These are phyloP conservation scores for Bombus pascuorum DNA, from an alignment of 1,140 invertebrate genomes.

Conservation along the genomic window DNA sequence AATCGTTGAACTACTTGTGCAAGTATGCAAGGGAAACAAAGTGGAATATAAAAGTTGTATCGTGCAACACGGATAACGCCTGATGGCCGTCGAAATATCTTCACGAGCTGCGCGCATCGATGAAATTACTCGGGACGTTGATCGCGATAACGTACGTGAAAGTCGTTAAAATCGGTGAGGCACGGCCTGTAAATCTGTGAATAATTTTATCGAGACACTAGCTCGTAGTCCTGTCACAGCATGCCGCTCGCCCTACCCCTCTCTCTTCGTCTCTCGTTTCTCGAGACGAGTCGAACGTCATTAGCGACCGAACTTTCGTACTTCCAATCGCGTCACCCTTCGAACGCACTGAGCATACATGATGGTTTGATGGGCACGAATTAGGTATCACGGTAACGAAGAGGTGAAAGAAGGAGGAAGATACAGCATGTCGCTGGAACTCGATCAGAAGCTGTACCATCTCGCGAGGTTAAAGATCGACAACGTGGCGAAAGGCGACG, in stretches of 20 bases:
- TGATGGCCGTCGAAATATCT: no score
- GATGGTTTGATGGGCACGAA: slow-evolving; percentile 50
- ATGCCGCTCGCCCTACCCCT: not conserved
- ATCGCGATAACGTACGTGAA: not conserved
- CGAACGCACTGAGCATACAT: slow-evolving; percentile 26
- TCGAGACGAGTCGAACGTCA: not conserved
- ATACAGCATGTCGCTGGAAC: slow-evolving; percentile 90
- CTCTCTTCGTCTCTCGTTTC: not conserved
- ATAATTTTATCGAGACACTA: not conserved
- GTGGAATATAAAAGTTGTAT: no score
- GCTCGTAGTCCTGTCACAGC: slow-evolving; percentile 6
- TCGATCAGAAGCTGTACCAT: slow-evolving; percentile 95
- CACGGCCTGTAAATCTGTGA: not conserved
- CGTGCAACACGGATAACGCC: no score
- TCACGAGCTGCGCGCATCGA: no score
- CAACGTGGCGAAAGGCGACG: slow-evolving; percentile 92
- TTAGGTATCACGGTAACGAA: slow-evolving; percentile 93
- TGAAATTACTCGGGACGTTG: no score
- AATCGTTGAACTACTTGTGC: no score
- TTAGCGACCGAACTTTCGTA: not conserved
- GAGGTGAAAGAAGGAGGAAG: slow-evolving; percentile 89
- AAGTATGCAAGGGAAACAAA: no score
- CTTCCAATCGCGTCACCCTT: slow-evolving; percentile 30
- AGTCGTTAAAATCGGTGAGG: not conserved
- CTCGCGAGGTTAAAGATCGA: slow-evolving; percentile 92